Base-by-base conservation (phyloP, 2,888 invertebrate genomes). In the Melitaea athalia region DNA sequence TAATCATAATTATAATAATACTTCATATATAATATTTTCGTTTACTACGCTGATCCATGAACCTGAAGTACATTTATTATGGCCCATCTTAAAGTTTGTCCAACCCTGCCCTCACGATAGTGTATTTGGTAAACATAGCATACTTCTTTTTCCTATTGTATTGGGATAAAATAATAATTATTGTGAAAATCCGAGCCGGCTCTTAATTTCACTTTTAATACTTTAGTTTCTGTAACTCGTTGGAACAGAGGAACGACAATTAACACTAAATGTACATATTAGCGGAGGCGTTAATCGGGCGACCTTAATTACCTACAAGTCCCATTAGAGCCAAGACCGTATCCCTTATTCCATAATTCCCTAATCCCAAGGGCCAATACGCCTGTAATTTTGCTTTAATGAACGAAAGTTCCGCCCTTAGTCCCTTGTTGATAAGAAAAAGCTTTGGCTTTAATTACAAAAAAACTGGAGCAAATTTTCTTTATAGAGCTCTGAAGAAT, bases 351-450 rank as follows among this genome's bases (percentile, higher is more conserved):
- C 83, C 83, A 80, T 79, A 80, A 80, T 77, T 78, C 75, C 74
- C 75, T 75, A 82, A 80, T 84, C 85, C 84, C 85, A 73, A 76
- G 81, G 82, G 83, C 79, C 85, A 85, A 88, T 86, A 85, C 85
- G 87, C 81, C 84, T 85, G 85, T 89, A 88, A 89, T 84, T 88
- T 84, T 81, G 83, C 86, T 87, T 90, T 91, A 89, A 89, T 85
- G 85, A 82, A 80, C 80, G 76, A 81, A 91, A 90, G 83, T 89
- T 90, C 82, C 81, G 81, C 80, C 78, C 79, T 79, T 82, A 83
- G 85, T 83, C 83, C 81, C 81, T 77, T 75, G 80, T 81, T 86
- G 85, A 89, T 87, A 85, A 87, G 81, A 81, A 82, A 85, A 87
- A 61, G 62, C 83, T 82, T 78, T 73, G 75, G 70, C 75, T 77